Percentiles rank a stretch among this genome's conserved stretches.
These are phyloP conservation scores for Vultur gryphus DNA, from an alignment of 2,797 vertebrate genomes.

Conservation along the genomic window DNA sequence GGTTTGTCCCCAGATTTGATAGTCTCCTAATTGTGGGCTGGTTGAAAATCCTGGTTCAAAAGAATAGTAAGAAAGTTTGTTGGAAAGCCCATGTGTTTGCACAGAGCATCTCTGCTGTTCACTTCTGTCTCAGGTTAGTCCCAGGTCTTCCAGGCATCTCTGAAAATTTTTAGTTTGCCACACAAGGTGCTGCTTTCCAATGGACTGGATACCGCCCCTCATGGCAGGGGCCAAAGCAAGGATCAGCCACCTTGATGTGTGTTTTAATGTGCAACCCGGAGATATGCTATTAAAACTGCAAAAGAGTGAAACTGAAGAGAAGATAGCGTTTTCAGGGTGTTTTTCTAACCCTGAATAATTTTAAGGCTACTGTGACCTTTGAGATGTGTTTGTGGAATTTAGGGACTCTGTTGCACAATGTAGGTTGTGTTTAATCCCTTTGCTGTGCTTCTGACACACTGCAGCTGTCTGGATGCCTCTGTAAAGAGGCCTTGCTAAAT, in stretches of 20 bases:
- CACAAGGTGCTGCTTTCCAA: not conserved
- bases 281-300: not conserved
- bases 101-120: not conserved
- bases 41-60: not conserved
- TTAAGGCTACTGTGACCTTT: not conserved
- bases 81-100: not conserved
- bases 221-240: not conserved
- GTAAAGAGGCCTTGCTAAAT: not conserved
- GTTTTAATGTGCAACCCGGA: not conserved
- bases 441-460: not conserved
- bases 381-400: not conserved
- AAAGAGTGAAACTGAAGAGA: not conserved
- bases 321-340: not conserved
- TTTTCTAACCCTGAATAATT: not conserved
- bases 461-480: not conserved
- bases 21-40: not conserved
- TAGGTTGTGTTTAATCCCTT: not conserved
- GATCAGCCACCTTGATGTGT: not conserved
- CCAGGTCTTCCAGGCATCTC: not conserved
- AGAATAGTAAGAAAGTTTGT: not conserved
- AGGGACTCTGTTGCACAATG: not conserved
- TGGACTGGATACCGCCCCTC: not conserved
- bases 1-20: conserved; percentile 54
- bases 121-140: not conserved
- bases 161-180: not conserved